Percentiles rank a stretch among this genome's conserved stretches.
These are phyloP conservation scores for Anoplopoma fimbria DNA, from an alignment of 2,113 vertebrate genomes.

Conservation along the genomic window DNA sequence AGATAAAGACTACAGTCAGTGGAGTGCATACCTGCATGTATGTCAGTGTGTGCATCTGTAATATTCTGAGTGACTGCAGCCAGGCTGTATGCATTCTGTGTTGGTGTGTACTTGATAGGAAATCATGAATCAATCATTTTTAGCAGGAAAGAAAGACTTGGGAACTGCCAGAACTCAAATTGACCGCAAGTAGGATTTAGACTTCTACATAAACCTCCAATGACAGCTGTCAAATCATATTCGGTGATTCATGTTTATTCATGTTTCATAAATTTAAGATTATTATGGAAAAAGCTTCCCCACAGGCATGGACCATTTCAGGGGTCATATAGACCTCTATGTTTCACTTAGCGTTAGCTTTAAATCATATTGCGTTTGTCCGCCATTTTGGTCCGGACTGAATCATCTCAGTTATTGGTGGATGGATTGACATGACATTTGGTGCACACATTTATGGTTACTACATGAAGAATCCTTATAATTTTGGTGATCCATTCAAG, in stretches of 20 bases:
- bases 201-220: slow-evolving; percentile 9
- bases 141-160: neutral
- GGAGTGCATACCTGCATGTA: neutral
- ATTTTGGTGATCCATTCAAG: neutral
- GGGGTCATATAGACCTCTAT: neutral
- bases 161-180: neutral
- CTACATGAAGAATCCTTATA: neutral
- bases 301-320: neutral
- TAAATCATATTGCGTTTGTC: neutral
- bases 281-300: too few relatives aligned
- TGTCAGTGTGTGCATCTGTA: neutral
- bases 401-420: neutral
- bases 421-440: neutral
- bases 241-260: neutral
- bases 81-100: neutral
- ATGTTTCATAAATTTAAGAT: slow-evolving; percentile 6
- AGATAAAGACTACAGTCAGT: neutral
- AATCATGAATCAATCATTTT: neutral
- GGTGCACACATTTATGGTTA: neutral
- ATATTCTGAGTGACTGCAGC: neutral
- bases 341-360: neutral
- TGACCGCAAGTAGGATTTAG: neutral
- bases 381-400: neutral
- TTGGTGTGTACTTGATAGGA: neutral
- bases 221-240: slow-evolving; percentile 6